Percentiles rank a stretch among this genome's conserved stretches.
Evolutionary conservation across 2,888 invertebrate genomes (phyloP).

Genomic region (Drosophila testacea): DNA sequence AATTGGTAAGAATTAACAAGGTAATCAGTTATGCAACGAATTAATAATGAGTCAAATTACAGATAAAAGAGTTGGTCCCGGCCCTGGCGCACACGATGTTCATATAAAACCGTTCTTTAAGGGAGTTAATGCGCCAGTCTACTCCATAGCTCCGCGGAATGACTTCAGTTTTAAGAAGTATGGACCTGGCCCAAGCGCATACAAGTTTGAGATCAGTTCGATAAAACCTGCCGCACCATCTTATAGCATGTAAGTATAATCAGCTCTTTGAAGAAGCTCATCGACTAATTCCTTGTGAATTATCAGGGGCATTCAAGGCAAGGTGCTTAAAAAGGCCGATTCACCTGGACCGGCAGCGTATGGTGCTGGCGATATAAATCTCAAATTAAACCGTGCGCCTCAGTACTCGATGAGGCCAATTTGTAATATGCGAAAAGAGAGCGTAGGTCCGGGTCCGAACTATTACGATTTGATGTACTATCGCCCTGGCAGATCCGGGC

Average conservation of each 20-base stretch:
- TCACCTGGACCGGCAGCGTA: slow-evolving; percentile 84
- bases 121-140: slow-evolving; percentile 85
- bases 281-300: neutral
- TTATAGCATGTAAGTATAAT: slow-evolving; percentile 80
- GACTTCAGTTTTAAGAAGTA: slow-evolving; percentile 55
- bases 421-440: slow-evolving; percentile 24
- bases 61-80: slow-evolving; percentile 80
- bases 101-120: slow-evolving; percentile 73
- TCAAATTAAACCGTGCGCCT: slow-evolving; percentile 69
- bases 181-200: slow-evolving; percentile 82
- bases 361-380: slow-evolving; percentile 67
- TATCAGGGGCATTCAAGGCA: slow-evolving; percentile 71
- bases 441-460: slow-evolving; percentile 78
- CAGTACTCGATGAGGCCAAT: slow-evolving; percentile 74
- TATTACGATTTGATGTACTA: slow-evolving; percentile 79
- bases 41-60: neutral
- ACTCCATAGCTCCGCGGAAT: slow-evolving; percentile 86
- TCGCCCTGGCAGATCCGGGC: slow-evolving; percentile 78
- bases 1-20: slow-evolving; percentile 46
- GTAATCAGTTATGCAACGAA: neutral
- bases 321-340: slow-evolving; percentile 22
- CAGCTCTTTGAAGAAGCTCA: neutral
- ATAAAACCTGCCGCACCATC: slow-evolving; percentile 73
- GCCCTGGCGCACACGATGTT: slow-evolving; percentile 82
- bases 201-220: slow-evolving; percentile 66